Conservation (phyloP, 2,113 vertebrate species). For the Prunella himalayana region DNA sequence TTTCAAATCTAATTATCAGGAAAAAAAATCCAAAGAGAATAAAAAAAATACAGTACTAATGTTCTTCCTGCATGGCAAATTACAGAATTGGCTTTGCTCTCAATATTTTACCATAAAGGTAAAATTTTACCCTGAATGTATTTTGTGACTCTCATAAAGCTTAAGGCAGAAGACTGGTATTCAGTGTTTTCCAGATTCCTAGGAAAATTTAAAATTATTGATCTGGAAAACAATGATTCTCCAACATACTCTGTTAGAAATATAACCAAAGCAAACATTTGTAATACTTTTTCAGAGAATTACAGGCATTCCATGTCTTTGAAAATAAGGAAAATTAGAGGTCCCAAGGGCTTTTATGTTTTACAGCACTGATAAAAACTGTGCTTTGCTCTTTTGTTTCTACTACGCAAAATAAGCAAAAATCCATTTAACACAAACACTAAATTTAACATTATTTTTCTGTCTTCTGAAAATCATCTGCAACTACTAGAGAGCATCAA, state of each 20-base stretch:
- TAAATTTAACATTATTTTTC: background rate
- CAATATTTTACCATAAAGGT: background rate
- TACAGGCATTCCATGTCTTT: background rate
- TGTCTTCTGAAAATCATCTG: background rate
- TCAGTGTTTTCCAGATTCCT: background rate
- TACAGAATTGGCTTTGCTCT: background rate
- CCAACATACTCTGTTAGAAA: background rate
- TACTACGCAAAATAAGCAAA: background rate
- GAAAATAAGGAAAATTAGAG: background rate
- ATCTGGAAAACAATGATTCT: background rate
- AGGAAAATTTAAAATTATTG: background rate
- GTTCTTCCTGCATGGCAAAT: background rate
- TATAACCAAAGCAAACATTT: background rate
- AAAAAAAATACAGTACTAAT: background rate
- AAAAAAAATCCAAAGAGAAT: background rate
- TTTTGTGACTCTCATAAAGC: background rate
- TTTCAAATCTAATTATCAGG: background rate
- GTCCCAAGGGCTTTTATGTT: background rate
- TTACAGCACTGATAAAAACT: background rate
- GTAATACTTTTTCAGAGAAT: background rate
- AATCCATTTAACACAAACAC: background rate
- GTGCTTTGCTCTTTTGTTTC: background rate
- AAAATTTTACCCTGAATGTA: accelerated
- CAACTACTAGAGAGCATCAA: background rate
- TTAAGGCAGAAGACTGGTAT: background rate